These are phyloP conservation scores for Enteromius trimaculatus DNA, from an alignment of 2,797 vertebrate genomes.

Conservation along the genomic window DNA sequence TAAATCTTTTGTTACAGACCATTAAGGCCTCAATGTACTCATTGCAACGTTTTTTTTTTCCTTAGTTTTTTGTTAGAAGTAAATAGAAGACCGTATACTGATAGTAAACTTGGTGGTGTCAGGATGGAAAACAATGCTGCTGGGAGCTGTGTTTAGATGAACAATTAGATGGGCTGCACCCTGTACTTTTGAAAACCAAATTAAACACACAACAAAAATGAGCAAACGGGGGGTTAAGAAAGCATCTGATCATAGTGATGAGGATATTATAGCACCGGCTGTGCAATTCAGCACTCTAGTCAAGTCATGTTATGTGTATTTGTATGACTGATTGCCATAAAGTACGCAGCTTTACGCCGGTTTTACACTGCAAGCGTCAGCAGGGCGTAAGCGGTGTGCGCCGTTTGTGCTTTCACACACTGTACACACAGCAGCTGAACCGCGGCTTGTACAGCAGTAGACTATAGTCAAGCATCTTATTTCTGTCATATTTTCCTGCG, in stretches of 20 bases:
- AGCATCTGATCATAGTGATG: neutral
- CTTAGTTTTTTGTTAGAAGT: neutral
- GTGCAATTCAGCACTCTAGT: neutral
- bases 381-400: too few species aligned
- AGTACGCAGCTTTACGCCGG: neutral
- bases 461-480: too few species aligned
- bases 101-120: neutral
- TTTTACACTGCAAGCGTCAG: too few species aligned
- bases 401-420: too few species aligned
- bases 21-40: neutral
- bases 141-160: neutral
- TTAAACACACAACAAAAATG: neutral
- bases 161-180: neutral
- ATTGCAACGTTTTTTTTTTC: neutral
- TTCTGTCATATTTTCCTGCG: too few species aligned
- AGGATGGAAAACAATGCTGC: neutral
- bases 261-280: neutral
- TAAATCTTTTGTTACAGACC: conserved; percentile 5
- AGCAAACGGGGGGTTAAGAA: neutral
- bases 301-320: neutral
- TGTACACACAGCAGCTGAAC: too few species aligned
- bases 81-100: neutral
- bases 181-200: neutral
- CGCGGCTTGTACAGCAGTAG: too few species aligned
- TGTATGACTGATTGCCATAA: neutral